phyloP scores from a whole-genome alignment of 2,797 vertebrate species.

The Hipposideros larvatus region DNA sequence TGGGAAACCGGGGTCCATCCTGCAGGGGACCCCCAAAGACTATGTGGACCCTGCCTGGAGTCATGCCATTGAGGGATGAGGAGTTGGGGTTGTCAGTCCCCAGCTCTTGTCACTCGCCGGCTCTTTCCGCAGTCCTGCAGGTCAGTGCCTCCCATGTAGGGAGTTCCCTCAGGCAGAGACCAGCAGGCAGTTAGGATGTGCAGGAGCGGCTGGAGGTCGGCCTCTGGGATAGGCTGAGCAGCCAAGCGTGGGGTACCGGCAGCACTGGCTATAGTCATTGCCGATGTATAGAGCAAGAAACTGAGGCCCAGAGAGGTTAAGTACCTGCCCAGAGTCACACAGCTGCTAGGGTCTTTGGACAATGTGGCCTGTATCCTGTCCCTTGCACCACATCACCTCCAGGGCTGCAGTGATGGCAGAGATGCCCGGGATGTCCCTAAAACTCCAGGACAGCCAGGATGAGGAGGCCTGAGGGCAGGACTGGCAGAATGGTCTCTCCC shows the following conservation, averaged over 20 bases:
- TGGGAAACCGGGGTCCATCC: not conserved
- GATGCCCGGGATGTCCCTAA: not conserved
- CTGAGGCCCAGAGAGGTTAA: not conserved
- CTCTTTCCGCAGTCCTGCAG: not conserved
- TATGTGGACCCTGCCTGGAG: not conserved
- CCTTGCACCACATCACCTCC: not conserved
- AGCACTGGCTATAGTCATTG: not conserved
- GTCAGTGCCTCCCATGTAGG: no score
- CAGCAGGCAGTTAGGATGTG: not conserved
- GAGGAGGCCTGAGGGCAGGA: not conserved
- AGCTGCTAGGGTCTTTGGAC: not conserved
- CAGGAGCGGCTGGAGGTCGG: not conserved
- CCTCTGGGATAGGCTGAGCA: not conserved
- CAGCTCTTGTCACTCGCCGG: not conserved
- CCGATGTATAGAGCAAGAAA: not conserved
- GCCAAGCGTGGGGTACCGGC: not conserved
- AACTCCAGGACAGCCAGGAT: not conserved
- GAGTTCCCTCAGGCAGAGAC: not conserved
- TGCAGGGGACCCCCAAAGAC: not conserved
- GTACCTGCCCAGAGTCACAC: not conserved
- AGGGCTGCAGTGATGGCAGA: not conserved
- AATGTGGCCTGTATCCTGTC: not conserved
- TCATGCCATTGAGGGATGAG: no score
- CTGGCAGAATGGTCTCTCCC: not conserved
- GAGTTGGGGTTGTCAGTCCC: no score